A percentile compares a stretch with the other conserved stretches of the same genome.
Conservation (phyloP, 1,140 invertebrate genomes). For the Cydia pomonella region DNA sequence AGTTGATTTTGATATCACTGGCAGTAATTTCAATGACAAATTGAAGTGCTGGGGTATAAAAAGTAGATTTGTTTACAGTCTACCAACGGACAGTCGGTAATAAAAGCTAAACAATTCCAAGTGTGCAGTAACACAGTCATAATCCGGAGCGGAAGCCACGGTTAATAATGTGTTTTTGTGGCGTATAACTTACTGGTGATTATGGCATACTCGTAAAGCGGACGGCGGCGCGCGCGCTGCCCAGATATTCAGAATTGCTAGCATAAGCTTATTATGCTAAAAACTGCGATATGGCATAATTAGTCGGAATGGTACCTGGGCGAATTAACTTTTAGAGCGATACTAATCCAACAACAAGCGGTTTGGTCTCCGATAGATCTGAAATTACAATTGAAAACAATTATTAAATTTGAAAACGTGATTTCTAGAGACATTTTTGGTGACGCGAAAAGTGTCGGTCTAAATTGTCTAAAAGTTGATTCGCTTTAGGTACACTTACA, state of each 20-base stretch:
- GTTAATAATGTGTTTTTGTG: conserved; percentile 17
- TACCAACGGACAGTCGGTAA: background rate
- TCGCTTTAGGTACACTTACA: too few relatives aligned
- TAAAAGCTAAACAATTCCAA: background rate
- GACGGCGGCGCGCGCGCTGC: background rate
- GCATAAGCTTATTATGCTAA: conserved; percentile 1
- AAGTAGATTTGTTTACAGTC: background rate
- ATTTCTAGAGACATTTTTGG: too few relatives aligned
- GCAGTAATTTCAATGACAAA: too few relatives aligned
- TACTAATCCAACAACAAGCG: too few relatives aligned
- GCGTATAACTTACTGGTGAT: conserved; percentile 1
- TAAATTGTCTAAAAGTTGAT: too few relatives aligned
- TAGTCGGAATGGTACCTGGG: background rate
- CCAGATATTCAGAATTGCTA: background rate
- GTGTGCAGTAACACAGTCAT: background rate
- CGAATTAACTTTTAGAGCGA: background rate
- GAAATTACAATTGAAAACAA: too few relatives aligned
- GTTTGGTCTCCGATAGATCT: too few relatives aligned
- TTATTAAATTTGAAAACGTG: too few relatives aligned
- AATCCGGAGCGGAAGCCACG: background rate
- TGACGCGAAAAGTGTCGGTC: too few relatives aligned
- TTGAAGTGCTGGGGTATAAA: too few relatives aligned
- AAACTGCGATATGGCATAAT: background rate
- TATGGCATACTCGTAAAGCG: background rate
- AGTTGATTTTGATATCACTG: too few relatives aligned